Evolutionary conservation across 2,113 vertebrate species (phyloP).

Genomic region (Ia io): DNA sequence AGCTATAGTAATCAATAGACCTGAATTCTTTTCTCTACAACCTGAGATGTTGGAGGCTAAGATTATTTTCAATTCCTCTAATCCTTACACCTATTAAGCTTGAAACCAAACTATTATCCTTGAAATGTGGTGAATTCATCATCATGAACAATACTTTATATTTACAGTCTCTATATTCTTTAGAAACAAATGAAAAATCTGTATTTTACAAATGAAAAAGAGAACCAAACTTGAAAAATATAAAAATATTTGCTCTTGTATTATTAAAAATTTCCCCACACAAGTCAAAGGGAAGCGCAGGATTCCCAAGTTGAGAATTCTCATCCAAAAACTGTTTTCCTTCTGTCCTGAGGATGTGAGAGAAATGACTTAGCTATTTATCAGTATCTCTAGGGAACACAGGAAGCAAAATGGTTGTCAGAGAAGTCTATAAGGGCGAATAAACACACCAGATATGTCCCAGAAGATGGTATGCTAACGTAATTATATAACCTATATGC

Average conservation of each 20-base stretch:
- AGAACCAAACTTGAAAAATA: background rate
- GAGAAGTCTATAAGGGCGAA: background rate
- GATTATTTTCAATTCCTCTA: background rate
- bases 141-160: background rate
- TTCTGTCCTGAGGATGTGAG: background rate
- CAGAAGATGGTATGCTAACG: background rate
- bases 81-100: background rate
- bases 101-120: background rate
- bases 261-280: background rate
- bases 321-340: background rate
- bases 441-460: background rate
- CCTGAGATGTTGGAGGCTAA: background rate
- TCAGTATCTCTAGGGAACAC: background rate
- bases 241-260: background rate
- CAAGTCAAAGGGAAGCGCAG: background rate
- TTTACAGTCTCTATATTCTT: background rate
- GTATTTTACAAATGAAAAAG: slow-evolving; percentile 11
- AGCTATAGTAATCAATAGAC: background rate
- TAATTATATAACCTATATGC: background rate
- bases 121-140: background rate
- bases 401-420: background rate
- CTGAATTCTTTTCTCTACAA: background rate
- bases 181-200: background rate
- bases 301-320: background rate
- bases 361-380: background rate